Conservation (phyloP, 2,113 vertebrate species). For the Amblyopsis rosae region DNA sequence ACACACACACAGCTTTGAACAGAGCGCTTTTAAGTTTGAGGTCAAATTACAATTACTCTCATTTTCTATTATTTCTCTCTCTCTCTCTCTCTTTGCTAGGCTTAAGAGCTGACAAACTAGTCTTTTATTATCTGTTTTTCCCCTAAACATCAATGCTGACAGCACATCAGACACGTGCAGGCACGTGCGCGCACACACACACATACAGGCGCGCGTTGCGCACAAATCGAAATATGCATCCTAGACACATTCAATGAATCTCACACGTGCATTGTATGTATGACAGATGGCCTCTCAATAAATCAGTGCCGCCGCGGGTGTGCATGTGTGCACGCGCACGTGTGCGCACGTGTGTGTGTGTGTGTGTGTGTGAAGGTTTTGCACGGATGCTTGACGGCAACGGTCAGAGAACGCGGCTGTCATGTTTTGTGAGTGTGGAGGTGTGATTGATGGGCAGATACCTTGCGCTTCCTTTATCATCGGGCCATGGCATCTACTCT, state of each 20-base stretch:
- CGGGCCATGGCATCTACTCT: slow-evolving; percentile 45
- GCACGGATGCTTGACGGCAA: slow-evolving; percentile 9
- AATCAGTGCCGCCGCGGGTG: neutral
- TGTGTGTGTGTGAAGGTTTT: neutral
- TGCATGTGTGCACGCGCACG: neutral
- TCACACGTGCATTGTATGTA: neutral
- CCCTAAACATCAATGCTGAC: too few species aligned
- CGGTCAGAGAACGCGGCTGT: slow-evolving; percentile 39
- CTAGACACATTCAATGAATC: neutral
- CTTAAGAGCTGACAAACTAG: too few species aligned
- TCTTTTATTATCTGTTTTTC: too few species aligned
- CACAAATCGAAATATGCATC: neutral
- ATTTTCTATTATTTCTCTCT: neutral
- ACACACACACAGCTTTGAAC: too few species aligned
- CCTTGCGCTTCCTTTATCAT: slow-evolving; percentile 16
- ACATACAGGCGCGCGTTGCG: neutral
- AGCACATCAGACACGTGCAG: neutral
- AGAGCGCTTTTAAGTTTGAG: too few species aligned
- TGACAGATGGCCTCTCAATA: neutral
- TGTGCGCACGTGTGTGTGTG: too few species aligned
- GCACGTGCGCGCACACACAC: slow-evolving; percentile 1
- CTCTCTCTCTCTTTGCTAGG: too few species aligned
- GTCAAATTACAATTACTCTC: too few species aligned
- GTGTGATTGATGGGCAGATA: slow-evolving; percentile 50
- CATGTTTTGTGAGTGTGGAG: slow-evolving; percentile 22